Conservation (phyloP, 1,140 invertebrate genomes). For the Dreissena rostriformis region DNA sequence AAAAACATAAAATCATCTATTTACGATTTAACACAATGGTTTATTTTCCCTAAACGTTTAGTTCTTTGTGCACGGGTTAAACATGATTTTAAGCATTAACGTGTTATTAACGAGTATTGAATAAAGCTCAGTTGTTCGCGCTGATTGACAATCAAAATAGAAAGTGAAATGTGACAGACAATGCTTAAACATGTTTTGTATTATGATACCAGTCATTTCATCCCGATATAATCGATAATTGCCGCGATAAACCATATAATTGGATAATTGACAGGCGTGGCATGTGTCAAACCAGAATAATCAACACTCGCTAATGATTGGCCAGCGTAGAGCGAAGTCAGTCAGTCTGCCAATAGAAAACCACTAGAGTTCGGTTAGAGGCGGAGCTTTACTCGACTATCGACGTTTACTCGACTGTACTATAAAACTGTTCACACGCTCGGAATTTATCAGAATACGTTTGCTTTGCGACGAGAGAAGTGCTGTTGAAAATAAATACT, state of each 20-base stretch:
- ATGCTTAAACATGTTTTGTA: slow-evolving; percentile 25
- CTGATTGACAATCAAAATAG: not conserved
- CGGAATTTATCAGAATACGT: not conserved
- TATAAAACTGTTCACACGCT: slow-evolving; percentile 56
- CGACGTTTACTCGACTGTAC: slow-evolving; percentile 27
- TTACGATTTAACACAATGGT: not conserved
- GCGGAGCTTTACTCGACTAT: slow-evolving; percentile 55
- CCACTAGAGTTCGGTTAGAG: slow-evolving; percentile 50
- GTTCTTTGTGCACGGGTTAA: too few relatives aligned
- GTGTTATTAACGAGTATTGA: too few relatives aligned
- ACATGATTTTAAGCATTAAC: too few relatives aligned
- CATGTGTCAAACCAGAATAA: slow-evolving; percentile 25
- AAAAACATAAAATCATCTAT: not conserved
- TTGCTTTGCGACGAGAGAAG: not conserved
- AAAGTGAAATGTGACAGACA: slow-evolving; percentile 48
- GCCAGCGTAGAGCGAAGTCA: slow-evolving; percentile 5
- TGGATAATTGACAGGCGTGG: slow-evolving; percentile 50
- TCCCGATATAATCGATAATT: slow-evolving; percentile 53
- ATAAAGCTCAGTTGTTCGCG: too few relatives aligned
- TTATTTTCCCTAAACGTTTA: not conserved
- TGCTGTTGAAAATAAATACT: too few relatives aligned
- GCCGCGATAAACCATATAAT: slow-evolving; percentile 34
- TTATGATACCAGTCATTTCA: slow-evolving; percentile 42
- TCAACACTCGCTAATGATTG: slow-evolving; percentile 54
- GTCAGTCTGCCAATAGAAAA: slow-evolving; percentile 25